phyloP scores from a whole-genome alignment of 2,888 invertebrate genomes.

The Plemyria rubiginata region DNA sequence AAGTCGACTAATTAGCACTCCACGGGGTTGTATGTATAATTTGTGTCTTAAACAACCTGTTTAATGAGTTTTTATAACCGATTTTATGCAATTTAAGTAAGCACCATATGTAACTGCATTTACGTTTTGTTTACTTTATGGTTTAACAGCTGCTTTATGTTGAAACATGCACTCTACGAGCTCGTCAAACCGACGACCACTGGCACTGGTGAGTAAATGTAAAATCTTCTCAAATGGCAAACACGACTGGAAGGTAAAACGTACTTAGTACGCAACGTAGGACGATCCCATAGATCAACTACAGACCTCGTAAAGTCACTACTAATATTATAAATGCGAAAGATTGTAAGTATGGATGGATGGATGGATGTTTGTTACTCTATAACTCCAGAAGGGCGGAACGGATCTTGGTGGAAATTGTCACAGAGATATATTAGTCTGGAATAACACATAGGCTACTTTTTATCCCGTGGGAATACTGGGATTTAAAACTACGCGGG shows the following conservation, averaged over 20 bases:
- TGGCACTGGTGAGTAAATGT: neutral
- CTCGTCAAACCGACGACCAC: neutral
- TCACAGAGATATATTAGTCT: no score
- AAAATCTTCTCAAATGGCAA: neutral
- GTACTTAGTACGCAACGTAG: no score
- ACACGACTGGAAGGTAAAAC: neutral
- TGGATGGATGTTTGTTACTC: no score
- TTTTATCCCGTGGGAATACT: no score
- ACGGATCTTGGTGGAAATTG: no score
- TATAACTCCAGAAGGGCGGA: no score
- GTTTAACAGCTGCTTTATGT: neutral
- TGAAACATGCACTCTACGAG: neutral
- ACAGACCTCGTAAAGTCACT: no score
- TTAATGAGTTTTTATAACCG: slow-evolving; percentile 50
- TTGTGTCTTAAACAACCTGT: slow-evolving; percentile 49
- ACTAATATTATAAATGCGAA: no score
- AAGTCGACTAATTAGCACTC: slow-evolving; percentile 49
- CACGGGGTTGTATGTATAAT: slow-evolving; percentile 49
- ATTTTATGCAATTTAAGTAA: slow-evolving; percentile 53
- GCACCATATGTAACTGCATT: slow-evolving; percentile 38
- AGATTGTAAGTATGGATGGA: no score
- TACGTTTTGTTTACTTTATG: neutral
- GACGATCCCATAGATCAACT: no score
- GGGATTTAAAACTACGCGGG: no score
- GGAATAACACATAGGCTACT: no score